Conservation (phyloP, 2,113 vertebrate genomes). For the Aviceda subcristata region DNA sequence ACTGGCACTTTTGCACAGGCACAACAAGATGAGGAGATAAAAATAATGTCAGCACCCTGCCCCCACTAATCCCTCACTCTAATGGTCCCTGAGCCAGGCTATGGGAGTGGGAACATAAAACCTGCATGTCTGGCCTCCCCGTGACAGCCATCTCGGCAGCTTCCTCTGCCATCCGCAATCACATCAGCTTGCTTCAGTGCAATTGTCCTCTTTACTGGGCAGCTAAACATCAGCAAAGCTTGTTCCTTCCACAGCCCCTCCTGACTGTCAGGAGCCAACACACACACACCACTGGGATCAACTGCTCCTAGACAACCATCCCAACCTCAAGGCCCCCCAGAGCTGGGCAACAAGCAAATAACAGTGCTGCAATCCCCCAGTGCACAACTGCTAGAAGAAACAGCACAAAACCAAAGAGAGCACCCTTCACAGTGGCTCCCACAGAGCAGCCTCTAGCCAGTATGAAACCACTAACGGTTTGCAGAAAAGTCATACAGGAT, state of each 20-base stretch:
- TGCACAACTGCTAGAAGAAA: neutral
- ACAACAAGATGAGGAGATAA: neutral
- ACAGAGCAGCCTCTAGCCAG: neutral
- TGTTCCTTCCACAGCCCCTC: neutral
- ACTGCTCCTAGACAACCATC: neutral
- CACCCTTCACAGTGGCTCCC: rapidly evolving
- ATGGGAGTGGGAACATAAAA: neutral
- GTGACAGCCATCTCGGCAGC: neutral
- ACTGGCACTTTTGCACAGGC: constrained; percentile 30
- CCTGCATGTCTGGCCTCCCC: neutral
- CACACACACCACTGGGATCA: neutral
- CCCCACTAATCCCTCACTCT: neutral
- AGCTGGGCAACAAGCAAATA: neutral
- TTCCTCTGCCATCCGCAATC: neutral
- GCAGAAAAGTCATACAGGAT: neutral
- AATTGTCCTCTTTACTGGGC: neutral
- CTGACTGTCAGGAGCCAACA: neutral
- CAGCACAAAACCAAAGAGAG: rapidly evolving
- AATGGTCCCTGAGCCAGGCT: neutral
- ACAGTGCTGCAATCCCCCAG: rapidly evolving
- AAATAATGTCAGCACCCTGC: neutral
- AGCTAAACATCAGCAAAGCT: neutral
- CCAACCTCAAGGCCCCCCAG: neutral
- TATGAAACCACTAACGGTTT: rapidly evolving
- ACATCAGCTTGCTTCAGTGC: neutral